These are phyloP conservation scores for Leucosticte australis DNA, from an alignment of 2,113 vertebrate species.

Conservation along the genomic window DNA sequence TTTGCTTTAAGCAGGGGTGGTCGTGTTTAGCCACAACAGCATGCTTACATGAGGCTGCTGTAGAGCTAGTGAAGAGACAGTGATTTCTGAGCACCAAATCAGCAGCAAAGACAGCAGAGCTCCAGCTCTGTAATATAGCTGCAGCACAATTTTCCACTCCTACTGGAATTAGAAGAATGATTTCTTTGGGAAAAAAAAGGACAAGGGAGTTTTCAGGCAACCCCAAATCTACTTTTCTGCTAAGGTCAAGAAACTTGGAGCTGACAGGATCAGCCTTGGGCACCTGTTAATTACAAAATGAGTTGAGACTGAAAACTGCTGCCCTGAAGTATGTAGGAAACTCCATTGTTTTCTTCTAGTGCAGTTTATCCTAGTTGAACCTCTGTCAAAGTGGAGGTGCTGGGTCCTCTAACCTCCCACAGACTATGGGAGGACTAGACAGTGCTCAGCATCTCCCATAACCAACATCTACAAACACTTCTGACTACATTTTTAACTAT, in stretches of 20 bases:
- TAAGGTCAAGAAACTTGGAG: not conserved
- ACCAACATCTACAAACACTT: not conserved
- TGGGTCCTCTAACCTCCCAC: not conserved
- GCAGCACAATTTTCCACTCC: not conserved
- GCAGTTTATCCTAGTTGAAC: not conserved
- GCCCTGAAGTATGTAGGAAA: not conserved
- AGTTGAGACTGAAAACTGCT: not conserved
- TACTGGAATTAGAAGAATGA: not conserved
- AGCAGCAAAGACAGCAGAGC: not conserved
- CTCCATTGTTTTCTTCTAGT: not conserved
- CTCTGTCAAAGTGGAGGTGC: not conserved
- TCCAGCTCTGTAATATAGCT: not conserved
- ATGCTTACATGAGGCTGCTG: not conserved
- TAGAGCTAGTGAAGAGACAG: not conserved
- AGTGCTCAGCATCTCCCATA: not conserved
- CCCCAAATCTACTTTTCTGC: not conserved
- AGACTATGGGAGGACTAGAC: not conserved
- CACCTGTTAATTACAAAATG: not conserved
- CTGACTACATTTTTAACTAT: not conserved
- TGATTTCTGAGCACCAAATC: not conserved
- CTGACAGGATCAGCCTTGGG: not conserved
- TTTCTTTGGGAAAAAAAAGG: not conserved
- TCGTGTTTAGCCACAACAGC: not conserved
- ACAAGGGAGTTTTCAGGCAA: not conserved
- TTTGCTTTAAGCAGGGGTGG: not conserved